These are phyloP conservation scores for Andrena bucephala DNA, from an alignment of 2,888 invertebrate species.

Conservation along the genomic window DNA sequence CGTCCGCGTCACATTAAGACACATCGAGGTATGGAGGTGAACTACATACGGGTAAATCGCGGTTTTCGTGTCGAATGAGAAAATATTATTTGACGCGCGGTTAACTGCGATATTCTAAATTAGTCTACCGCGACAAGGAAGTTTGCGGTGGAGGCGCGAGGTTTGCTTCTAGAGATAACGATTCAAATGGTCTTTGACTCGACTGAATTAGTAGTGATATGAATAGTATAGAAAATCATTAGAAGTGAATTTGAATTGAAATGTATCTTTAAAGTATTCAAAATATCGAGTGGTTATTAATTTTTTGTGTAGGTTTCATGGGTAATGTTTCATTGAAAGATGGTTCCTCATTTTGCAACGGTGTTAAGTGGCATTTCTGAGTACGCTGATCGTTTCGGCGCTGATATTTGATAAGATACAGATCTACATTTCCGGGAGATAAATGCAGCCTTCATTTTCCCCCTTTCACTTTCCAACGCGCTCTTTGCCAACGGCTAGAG, in stretches of 20 bases:
- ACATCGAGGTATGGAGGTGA: slow-evolving; percentile 30
- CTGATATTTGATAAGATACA: slow-evolving; percentile 14
- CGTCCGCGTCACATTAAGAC: slow-evolving; percentile 25
- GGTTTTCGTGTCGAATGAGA: slow-evolving; percentile 9
- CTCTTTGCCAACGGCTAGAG: slow-evolving; percentile 21
- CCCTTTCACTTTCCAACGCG: slow-evolving; percentile 60
- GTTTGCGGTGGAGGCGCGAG: not conserved
- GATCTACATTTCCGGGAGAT: slow-evolving; percentile 34
- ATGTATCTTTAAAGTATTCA: no score
- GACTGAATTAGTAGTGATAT: no score
- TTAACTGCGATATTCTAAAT: slow-evolving; percentile 25
- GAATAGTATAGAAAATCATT: no score
- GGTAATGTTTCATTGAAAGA: no score
- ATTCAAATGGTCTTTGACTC: no score
- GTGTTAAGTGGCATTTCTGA: not conserved
- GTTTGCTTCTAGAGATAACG: no score
- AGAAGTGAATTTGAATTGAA: no score
- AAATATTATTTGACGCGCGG: slow-evolving; percentile 25
- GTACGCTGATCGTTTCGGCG: not conserved
- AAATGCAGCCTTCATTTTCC: slow-evolving; percentile 37
- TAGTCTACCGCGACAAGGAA: slow-evolving; percentile 1
- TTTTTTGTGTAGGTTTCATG: no score
- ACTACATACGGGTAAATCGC: slow-evolving; percentile 33
- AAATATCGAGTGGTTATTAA: no score
- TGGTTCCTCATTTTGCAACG: no score